Conservation (phyloP, 1,140 invertebrate species). For the Gryllus bimaculatus region DNA sequence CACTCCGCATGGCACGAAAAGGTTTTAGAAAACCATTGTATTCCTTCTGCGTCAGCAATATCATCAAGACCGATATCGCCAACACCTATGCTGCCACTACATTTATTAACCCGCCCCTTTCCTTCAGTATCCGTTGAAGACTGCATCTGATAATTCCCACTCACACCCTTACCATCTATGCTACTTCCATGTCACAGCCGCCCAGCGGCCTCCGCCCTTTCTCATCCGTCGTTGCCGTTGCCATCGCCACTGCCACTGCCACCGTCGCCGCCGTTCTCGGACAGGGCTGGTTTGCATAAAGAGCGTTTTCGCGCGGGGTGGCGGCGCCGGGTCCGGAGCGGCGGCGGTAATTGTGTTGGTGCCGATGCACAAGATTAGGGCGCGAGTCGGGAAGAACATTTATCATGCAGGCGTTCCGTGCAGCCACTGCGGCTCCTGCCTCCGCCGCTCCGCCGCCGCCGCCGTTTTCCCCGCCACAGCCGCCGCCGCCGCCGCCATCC, state of each 20-base stretch:
- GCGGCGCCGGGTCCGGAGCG: background rate
- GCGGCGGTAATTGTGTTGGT: conserved; percentile 18
- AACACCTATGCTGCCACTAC: too few species aligned
- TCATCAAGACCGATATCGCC: too few species aligned
- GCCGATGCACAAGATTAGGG: conserved; percentile 19
- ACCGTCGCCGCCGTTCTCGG: background rate
- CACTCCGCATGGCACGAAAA: too few species aligned
- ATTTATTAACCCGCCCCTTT: too few species aligned
- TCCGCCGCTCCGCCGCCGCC: too few species aligned
- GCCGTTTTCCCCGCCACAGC: background rate
- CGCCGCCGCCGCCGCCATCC: background rate
- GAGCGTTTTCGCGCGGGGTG: background rate
- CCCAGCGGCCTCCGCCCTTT: background rate
- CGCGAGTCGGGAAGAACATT: conserved; percentile 19
- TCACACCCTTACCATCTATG: too few species aligned
- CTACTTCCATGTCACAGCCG: background rate
- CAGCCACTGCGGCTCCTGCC: background rate
- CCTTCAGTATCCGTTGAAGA: too few species aligned
- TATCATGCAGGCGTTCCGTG: conserved; percentile 12
- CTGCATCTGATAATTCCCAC: too few species aligned
- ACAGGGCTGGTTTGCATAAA: background rate
- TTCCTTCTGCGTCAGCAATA: too few species aligned
- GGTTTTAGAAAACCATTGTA: too few species aligned
- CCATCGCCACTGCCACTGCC: background rate
- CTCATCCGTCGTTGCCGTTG: background rate